phyloP scores from a whole-genome alignment of 2,797 vertebrate species.

The Oreochromis grahami region DNA sequence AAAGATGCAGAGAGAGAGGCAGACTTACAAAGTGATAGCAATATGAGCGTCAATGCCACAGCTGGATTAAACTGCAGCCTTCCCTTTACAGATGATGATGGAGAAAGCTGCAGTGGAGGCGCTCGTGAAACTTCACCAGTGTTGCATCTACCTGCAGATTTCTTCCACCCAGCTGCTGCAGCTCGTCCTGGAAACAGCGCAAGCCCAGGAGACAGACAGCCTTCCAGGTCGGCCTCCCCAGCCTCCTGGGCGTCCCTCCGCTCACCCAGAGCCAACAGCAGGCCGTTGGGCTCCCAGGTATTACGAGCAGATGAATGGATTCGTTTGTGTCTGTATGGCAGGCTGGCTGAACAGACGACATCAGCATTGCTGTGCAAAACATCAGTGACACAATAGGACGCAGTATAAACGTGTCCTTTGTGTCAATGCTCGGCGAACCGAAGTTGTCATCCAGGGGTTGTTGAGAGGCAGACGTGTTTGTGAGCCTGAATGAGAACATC shows the following conservation, averaged over 20 bases:
- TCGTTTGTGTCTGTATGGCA: not conserved
- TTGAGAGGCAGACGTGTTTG: not conserved
- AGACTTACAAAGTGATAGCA: not conserved
- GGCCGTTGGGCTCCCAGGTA: constrained; percentile 81
- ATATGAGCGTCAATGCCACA: not conserved
- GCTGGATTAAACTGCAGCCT: not conserved
- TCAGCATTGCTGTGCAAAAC: not conserved
- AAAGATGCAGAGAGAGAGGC: not conserved
- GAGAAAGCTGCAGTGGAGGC: constrained; percentile 17
- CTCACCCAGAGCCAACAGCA: constrained; percentile 84
- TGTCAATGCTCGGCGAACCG: not conserved
- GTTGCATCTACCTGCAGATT: constrained; percentile 84
- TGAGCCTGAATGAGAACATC: not conserved
- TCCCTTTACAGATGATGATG: constrained; percentile 36
- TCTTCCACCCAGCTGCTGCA: constrained; percentile 87
- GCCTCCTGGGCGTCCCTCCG: constrained; percentile 89
- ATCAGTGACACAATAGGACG: not conserved
- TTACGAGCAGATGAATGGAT: not conserved
- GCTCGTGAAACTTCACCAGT: constrained; percentile 54
- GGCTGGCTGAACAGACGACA: not conserved
- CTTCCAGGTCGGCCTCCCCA: constrained; percentile 74
- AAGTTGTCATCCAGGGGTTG: not conserved
- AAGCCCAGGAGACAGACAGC: constrained; percentile 27
- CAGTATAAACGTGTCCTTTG: not conserved
- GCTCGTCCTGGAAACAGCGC: constrained; percentile 52